Conservation (phyloP, 2,888 invertebrate genomes). For the Alloscopus bannaensis region DNA sequence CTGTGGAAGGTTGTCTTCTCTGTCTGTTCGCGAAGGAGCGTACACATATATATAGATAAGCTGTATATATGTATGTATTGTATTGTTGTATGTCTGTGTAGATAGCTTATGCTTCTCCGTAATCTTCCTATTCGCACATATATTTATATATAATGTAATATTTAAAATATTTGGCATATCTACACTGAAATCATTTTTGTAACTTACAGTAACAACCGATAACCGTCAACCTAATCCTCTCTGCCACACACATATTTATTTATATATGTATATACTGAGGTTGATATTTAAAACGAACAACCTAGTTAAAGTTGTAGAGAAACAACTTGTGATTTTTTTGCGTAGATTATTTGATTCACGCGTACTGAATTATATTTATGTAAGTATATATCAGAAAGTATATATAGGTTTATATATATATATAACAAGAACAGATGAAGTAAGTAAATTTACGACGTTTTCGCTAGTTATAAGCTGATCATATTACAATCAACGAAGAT, state of each 20-base stretch:
- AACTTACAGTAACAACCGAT: conserved; percentile 33
- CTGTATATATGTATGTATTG: conserved; percentile 43
- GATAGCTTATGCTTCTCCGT: conserved; percentile 23
- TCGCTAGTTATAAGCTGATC: conserved; percentile 19
- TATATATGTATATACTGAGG: conserved; percentile 16
- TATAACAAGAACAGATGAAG: conserved; percentile 28
- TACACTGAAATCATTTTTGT: conserved; percentile 46
- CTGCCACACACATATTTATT: too few relatives aligned
- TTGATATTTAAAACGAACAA: conserved; percentile 10
- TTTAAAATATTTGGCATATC: conserved; percentile 65
- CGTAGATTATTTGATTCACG: too few relatives aligned
- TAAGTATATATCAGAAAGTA: conserved; percentile 20
- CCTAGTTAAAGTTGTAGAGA: not conserved
- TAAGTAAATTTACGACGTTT: conserved; percentile 22
- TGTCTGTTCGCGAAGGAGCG: too few relatives aligned
- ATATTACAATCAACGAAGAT: conserved; percentile 8
- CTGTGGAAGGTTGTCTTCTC: conserved; percentile 42
- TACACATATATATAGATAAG: conserved; percentile 41
- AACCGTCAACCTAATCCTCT: conserved; percentile 21
- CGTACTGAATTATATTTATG: conserved; percentile 16
- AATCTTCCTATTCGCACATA: too few relatives aligned
- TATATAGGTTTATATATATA: not conserved
- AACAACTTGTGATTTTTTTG: conserved; percentile 14
- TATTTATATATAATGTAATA: conserved; percentile 26
- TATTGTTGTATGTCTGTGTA: conserved; percentile 34